A percentile compares a stretch with the other conserved stretches of the same genome.
phyloP scores from a whole-genome alignment of 2,113 vertebrate genomes.

The Myodes glareolus region DNA sequence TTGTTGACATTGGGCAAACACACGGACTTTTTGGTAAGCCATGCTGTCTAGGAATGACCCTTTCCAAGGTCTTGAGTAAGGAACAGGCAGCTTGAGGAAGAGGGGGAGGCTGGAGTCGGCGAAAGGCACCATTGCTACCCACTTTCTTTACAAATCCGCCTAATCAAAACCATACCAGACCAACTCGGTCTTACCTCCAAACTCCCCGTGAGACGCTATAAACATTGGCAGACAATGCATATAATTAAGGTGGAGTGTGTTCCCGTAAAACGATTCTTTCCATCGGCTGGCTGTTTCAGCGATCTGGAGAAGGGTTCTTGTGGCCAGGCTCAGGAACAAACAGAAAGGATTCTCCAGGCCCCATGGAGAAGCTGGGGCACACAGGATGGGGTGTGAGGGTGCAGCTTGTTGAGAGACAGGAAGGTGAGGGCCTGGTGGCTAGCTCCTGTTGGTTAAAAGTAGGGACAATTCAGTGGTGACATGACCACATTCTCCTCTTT shows the following conservation, averaged over 20 bases:
- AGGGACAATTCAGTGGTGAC: neutral
- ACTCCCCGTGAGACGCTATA: slow-evolving; percentile 75
- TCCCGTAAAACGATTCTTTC: slow-evolving; percentile 72
- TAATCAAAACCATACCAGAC: slow-evolving; percentile 80
- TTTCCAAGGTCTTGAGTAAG: neutral
- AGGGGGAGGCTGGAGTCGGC: neutral
- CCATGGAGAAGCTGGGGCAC: neutral
- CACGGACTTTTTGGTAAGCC: neutral
- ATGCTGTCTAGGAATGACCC: neutral
- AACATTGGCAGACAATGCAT: slow-evolving; percentile 71
- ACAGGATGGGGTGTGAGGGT: accelerated
- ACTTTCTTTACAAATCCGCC: slow-evolving; percentile 58
- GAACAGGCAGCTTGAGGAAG: neutral
- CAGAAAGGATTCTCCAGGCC: neutral
- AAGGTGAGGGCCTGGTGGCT: neutral
- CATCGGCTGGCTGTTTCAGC: slow-evolving; percentile 69
- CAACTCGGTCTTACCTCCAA: slow-evolving; percentile 59
- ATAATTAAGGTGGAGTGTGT: slow-evolving; percentile 69
- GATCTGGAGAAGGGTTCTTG: slow-evolving; percentile 62
- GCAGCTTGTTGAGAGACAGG: neutral
- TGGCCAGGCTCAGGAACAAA: slow-evolving; percentile 51
- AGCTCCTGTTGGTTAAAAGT: neutral
- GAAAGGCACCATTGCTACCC: slow-evolving; percentile 40
- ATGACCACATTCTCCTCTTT: neutral
- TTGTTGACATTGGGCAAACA: neutral